phyloP scores from a whole-genome alignment of 2,113 vertebrate genomes.

The Forbesichthys papilliferus region DNA sequence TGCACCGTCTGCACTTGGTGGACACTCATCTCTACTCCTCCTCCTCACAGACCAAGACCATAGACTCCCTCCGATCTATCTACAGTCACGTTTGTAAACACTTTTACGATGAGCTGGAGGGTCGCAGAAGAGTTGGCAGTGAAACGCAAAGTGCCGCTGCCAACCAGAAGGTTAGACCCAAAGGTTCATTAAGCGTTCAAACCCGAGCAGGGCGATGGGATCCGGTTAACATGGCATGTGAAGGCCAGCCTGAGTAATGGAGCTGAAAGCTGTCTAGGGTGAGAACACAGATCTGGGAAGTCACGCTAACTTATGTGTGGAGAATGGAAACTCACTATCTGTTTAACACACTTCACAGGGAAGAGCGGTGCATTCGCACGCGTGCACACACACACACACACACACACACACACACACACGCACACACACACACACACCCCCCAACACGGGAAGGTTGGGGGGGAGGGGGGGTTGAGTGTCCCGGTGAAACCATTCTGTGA shows the following conservation, averaged over 20 bases:
- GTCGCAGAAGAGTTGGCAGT: slow-evolving; percentile 30
- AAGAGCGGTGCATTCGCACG: slow-evolving; percentile 24
- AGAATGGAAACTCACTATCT: slow-evolving; percentile 63
- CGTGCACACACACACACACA: slow-evolving; percentile 22
- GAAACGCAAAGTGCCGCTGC: slow-evolving; percentile 32
- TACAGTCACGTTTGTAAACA: not conserved
- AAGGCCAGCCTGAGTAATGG: slow-evolving; percentile 66
- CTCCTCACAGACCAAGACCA: no score
- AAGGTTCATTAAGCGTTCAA: slow-evolving; percentile 65
- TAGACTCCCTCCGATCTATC: no score
- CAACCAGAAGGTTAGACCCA: slow-evolving; percentile 39
- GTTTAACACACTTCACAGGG: slow-evolving; percentile 46
- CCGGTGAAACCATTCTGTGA: slow-evolving; percentile 69
- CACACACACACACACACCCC: slow-evolving; percentile 18
- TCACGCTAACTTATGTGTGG: slow-evolving; percentile 61
- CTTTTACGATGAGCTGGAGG: slow-evolving; percentile 5
- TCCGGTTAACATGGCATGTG: slow-evolving; percentile 68
- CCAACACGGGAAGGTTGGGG: not conserved
- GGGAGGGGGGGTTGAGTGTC: slow-evolving; percentile 58
- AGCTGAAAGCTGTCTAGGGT: slow-evolving; percentile 62
- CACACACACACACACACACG: slow-evolving; percentile 33
- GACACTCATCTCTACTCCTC: no score
- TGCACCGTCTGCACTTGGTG: no score
- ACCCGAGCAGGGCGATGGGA: slow-evolving; percentile 70
- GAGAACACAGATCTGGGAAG: slow-evolving; percentile 56